phyloP scores from a whole-genome alignment of 92 coral and sea anemone genomes.

The Montipora capitata region DNA sequence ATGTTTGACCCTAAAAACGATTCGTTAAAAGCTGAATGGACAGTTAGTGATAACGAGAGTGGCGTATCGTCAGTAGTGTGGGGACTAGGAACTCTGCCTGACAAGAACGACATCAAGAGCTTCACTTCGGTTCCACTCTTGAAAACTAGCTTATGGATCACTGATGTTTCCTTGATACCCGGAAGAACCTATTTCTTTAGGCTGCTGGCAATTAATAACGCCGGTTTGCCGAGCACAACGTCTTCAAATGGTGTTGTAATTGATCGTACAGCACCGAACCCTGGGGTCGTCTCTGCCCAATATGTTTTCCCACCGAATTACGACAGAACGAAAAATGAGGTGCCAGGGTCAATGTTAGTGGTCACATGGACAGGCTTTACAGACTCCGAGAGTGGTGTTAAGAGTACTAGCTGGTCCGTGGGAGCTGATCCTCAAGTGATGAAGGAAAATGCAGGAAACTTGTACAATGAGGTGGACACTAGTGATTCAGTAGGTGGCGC shows the following conservation, averaged over 20 bases:
- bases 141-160: slow-evolving; percentile 34
- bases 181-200: slow-evolving; percentile 88
- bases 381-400: slow-evolving; percentile 91
- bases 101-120: slow-evolving; percentile 64
- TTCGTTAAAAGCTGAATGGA: slow-evolving; percentile 76
- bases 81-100: slow-evolving; percentile 88
- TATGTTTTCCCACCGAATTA: slow-evolving; percentile 84
- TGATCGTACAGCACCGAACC: slow-evolving; percentile 88
- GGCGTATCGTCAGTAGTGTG: slow-evolving; percentile 77
- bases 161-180: slow-evolving; percentile 64
- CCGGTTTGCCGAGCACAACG: slow-evolving; percentile 75
- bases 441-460: slow-evolving; percentile 24
- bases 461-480: slow-evolving; percentile 67
- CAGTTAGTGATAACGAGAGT: slow-evolving; percentile 81
- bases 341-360: slow-evolving; percentile 83
- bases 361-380: slow-evolving; percentile 93
- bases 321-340: slow-evolving; percentile 84
- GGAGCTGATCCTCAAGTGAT: slow-evolving; percentile 69
- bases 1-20: slow-evolving; percentile 73
- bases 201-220: slow-evolving; percentile 78
- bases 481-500: slow-evolving; percentile 87
- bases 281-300: slow-evolving; percentile 81
- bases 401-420: slow-evolving; percentile 82
- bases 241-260: slow-evolving; percentile 88
- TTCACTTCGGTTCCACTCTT: slow-evolving; percentile 54